Evolutionary conservation across 1,140 invertebrate species (phyloP), one percentile per base, ranked within the genome.

Genomic region (Heliconius hewitsoni): DNA sequence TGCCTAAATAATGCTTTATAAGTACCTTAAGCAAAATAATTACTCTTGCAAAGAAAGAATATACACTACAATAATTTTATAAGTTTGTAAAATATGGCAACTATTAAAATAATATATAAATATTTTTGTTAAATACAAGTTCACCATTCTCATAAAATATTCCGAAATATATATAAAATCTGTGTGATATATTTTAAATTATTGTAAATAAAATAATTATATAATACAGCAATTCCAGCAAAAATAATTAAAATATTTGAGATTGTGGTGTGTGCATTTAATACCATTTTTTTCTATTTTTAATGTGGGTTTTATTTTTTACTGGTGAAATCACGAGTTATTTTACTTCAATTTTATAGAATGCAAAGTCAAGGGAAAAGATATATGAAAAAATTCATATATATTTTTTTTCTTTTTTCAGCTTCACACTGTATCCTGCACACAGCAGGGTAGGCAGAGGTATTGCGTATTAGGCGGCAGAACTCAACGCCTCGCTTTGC

Each of bases 111-210:
- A 46, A 46, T 46, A 46, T 46, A 46, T 16, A 46, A 46, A 46
- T 46, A 46, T 46, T 46, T 46, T 46, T 13, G 42, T 46, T 46
- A 46, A 46, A 46, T 46, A 46, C 16, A 46, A 46, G 42, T 23
- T 73, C 42, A 74, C 39, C 39, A 66, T 18, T 27, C 19, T 70
- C 23, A 60, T 19, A 52, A 73, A 74, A 74, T 74, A 81, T 57
- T 81, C 57, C 76, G 74, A 72, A 78, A 83, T 83, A 81, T 78
- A 71, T 79, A 83, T 71, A 81, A 79, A 52, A 74, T 81, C 78
- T 80, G 81, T 82, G 81, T 82, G 76, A 81, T 83, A 81, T 81
- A 76, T 78, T 78, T 81, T 81, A 76, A 76, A 73, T 81, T 70
- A 75, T 83, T 83, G 74, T 81, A 81, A 70, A 81, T 81, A 77